phyloP scores from a whole-genome alignment of 2,888 invertebrate genomes.

The Cheilosia vulpina region DNA sequence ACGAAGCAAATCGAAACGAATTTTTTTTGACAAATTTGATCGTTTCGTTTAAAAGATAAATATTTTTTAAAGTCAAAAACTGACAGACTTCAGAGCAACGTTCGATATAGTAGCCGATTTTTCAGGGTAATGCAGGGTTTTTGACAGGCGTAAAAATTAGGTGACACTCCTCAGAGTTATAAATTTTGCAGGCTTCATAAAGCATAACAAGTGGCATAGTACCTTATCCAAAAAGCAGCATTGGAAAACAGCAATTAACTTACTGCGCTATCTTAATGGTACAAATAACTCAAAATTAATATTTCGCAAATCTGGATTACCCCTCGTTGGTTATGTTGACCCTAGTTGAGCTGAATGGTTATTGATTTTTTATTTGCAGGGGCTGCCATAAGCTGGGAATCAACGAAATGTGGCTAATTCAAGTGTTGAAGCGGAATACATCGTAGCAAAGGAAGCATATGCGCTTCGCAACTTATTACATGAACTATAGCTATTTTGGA shows the following conservation, averaged over 20 bases:
- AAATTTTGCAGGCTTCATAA: neutral
- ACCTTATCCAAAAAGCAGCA: neutral
- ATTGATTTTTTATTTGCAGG: constrained; percentile 28
- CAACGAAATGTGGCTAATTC: constrained; percentile 47
- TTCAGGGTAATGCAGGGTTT: too few relatives aligned
- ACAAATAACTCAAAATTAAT: neutral
- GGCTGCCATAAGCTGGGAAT: constrained; percentile 42
- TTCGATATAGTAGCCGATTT: too few relatives aligned
- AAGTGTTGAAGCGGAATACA: constrained; percentile 61
- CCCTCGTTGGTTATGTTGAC: constrained; percentile 1
- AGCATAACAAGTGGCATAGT: neutral
- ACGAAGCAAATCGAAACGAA: too few relatives aligned
- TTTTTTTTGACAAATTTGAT: too few relatives aligned
- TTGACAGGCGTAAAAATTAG: too few relatives aligned
- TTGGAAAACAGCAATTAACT: neutral
- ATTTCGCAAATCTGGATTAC: neutral
- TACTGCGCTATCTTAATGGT: constrained; percentile 1
- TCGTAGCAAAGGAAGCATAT: constrained; percentile 53
- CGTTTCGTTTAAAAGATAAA: too few relatives aligned
- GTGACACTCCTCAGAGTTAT: neutral
- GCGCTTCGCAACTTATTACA: constrained; percentile 39
- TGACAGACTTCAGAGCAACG: too few relatives aligned
- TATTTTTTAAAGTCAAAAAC: too few relatives aligned
- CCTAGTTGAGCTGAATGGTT: constrained; percentile 2
- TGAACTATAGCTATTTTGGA: constrained; percentile 26